Conservation (phyloP, 2,888 invertebrate genomes). For the Drosophila multiciliata region DNA sequence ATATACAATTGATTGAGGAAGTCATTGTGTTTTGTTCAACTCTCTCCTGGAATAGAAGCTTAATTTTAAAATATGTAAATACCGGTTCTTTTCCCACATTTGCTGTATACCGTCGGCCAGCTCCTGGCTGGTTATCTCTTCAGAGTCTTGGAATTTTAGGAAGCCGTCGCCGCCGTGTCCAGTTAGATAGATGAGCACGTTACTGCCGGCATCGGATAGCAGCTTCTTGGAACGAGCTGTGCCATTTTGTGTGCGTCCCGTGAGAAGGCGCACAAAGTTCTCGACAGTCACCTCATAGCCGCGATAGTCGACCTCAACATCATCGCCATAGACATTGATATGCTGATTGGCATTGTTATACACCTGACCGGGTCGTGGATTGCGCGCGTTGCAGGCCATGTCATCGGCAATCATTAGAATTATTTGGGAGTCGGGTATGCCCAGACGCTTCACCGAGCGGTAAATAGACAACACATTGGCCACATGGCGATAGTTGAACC, state of each 20-base stretch:
- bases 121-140: constrained; percentile 99
- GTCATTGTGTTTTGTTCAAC: not conserved
- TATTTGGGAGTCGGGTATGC: constrained; percentile 99
- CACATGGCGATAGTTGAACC: constrained; percentile 99
- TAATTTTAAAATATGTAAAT: not conserved
- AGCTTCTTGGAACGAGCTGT: constrained; percentile 98
- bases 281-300: constrained; percentile 98
- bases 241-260: constrained; percentile 95
- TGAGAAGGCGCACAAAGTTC: constrained; percentile 98
- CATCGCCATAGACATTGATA: constrained; percentile 99
- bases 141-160: constrained; percentile 99
- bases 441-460: constrained; percentile 97
- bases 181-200: constrained; percentile 97
- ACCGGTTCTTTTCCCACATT: constrained; percentile 99
- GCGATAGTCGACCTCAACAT: constrained; percentile 99
- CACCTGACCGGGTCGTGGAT: constrained; percentile 98
- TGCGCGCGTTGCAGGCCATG: constrained; percentile 99
- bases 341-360: constrained; percentile 99
- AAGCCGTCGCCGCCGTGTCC: constrained; percentile 99
- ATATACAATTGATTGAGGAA: not conserved
- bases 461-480: constrained; percentile 99
- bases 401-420: constrained; percentile 99
- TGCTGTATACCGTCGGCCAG: constrained; percentile 99
- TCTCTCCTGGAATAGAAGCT: not conserved
- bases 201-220: constrained; percentile 98